phyloP scores from a whole-genome alignment of 2,888 invertebrate species.

The Sinopyrophorus schimmeli region DNA sequence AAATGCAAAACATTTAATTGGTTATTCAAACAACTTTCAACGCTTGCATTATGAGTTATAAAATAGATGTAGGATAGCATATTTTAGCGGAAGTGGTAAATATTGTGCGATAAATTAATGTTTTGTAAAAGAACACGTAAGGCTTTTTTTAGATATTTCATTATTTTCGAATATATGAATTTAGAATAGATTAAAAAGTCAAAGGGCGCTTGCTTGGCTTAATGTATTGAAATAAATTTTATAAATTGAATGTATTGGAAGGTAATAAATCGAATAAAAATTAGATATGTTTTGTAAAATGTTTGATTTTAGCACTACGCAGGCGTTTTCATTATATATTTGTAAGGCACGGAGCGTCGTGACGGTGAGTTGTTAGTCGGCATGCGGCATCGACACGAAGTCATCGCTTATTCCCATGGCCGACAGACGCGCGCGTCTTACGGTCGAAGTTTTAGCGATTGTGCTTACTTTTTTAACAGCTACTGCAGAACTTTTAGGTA shows the following conservation, averaged over 20 bases:
- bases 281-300: conserved; percentile 27
- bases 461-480: conserved; percentile 36
- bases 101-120: conserved; percentile 21
- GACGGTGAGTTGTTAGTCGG: conserved; percentile 32
- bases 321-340: conserved; percentile 32
- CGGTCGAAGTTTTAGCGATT: conserved; percentile 37
- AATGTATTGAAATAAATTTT: conserved; percentile 1
- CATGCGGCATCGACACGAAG: conserved; percentile 31
- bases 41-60: conserved; percentile 16
- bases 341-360: conserved; percentile 26
- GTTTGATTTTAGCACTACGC: conserved; percentile 31
- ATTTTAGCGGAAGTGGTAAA: conserved; percentile 23
- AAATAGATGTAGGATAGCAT: conserved; percentile 22
- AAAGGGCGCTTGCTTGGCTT: too few relatives aligned
- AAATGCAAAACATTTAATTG: too few relatives aligned
- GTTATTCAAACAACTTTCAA: conserved; percentile 16
- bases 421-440: conserved; percentile 41
- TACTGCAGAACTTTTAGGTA: conserved; percentile 37
- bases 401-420: conserved; percentile 38
- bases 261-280: too few relatives aligned
- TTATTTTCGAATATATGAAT: too few relatives aligned
- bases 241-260: conserved; percentile 8
- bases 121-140: conserved; percentile 13
- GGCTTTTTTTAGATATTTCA: conserved; percentile 9
- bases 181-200: too few relatives aligned